phyloP scores from a whole-genome alignment of 1,140 invertebrate species.

The Zaprionus taronus region DNA sequence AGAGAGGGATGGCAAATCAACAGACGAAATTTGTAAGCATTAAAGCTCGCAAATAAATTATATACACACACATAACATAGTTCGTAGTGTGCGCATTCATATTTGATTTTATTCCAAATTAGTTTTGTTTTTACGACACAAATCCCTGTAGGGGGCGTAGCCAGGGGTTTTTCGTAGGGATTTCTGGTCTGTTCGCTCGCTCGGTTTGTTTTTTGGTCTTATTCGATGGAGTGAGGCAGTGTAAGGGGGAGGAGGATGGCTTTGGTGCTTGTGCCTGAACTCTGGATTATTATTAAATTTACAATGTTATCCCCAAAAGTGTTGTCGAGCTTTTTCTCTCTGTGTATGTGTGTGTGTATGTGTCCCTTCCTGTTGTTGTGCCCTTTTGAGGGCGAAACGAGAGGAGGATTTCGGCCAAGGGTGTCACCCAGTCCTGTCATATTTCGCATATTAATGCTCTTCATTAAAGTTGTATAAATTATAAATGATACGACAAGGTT shows the following conservation, averaged over 20 bases:
- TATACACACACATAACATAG: conserved; percentile 21
- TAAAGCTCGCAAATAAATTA: conserved; percentile 57
- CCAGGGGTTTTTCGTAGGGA: conserved; percentile 5
- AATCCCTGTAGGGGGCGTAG: conserved; percentile 38
- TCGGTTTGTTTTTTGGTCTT: not conserved
- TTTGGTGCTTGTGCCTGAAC: conserved; percentile 17
- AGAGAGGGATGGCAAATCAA: conserved; percentile 1
- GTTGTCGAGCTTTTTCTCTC: conserved; percentile 59
- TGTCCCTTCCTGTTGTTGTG: conserved; percentile 24
- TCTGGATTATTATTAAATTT: conserved; percentile 72
- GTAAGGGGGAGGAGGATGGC: not conserved
- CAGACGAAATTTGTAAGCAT: conserved; percentile 43
- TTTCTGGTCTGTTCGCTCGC: not conserved
- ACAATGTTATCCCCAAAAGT: conserved; percentile 79
- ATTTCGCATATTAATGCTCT: conserved; percentile 80
- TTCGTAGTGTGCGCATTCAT: conserved; percentile 44
- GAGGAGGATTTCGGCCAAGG: not conserved
- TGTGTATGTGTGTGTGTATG: not conserved
- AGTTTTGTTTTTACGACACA: conserved; percentile 62
- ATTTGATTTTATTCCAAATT: conserved; percentile 72
- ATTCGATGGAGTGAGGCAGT: conserved; percentile 9
- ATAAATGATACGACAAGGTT: conserved; percentile 69
- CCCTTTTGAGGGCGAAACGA: not conserved
- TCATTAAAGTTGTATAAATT: conserved; percentile 82
- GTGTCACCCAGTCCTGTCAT: conserved; percentile 49